Percentiles rank a stretch among this genome's conserved stretches.
phyloP scores from a whole-genome alignment of 2,113 vertebrate genomes.

The Nothobranchius kuhntae region DNA sequence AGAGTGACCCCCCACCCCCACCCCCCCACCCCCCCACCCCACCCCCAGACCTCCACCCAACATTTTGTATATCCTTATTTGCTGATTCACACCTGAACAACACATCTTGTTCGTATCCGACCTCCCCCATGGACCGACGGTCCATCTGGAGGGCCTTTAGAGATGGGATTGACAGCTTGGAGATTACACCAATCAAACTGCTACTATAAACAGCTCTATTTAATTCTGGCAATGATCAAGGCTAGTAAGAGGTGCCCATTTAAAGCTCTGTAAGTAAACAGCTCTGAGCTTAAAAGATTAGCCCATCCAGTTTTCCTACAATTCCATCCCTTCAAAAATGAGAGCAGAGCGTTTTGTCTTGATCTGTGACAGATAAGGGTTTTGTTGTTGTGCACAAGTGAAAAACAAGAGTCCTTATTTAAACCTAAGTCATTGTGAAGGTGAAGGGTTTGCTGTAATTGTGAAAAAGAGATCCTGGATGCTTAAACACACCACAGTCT shows the following conservation, averaged over 20 bases:
- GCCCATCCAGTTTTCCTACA: slow-evolving; percentile 64
- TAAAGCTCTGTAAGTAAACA: slow-evolving; percentile 68
- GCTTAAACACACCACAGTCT: slow-evolving; percentile 28
- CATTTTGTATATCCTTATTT: slow-evolving; percentile 34
- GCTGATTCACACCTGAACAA: slow-evolving; percentile 58
- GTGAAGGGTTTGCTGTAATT: slow-evolving; percentile 62
- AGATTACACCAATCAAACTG: slow-evolving; percentile 73
- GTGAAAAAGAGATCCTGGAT: slow-evolving; percentile 42
- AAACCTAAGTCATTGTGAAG: slow-evolving; percentile 47
- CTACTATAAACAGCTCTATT: slow-evolving; percentile 74
- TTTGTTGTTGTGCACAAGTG: slow-evolving; percentile 63
- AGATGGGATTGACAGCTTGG: slow-evolving; percentile 69
- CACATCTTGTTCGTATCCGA: slow-evolving; percentile 41
- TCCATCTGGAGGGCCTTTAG: slow-evolving; percentile 29
- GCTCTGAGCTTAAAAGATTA: slow-evolving; percentile 71
- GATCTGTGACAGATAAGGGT: slow-evolving; percentile 54
- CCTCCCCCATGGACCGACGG: slow-evolving; percentile 28
- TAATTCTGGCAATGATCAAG: slow-evolving; percentile 71
- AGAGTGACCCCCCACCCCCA: not conserved
- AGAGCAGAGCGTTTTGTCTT: slow-evolving; percentile 56
- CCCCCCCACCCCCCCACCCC: not conserved
- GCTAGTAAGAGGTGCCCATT: slow-evolving; percentile 63
- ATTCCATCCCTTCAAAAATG: slow-evolving; percentile 64
- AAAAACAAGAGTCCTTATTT: slow-evolving; percentile 38
- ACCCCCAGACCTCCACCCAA: not conserved